Evolutionary conservation across 2,113 vertebrate species (phyloP).

Genomic region (Cryptoleucopteryx plumbea): DNA sequence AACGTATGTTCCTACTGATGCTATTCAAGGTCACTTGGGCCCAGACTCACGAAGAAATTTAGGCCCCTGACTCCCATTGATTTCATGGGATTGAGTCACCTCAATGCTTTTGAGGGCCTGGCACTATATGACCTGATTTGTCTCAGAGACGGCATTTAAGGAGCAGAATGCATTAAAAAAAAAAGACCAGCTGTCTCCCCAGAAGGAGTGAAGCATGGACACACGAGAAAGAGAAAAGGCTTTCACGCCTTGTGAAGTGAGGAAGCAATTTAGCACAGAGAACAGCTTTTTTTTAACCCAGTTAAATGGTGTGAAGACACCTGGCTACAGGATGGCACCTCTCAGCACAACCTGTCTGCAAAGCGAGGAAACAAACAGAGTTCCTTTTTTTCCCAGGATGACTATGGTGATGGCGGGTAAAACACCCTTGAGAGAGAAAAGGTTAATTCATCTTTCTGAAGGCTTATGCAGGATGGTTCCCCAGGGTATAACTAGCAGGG

Average conservation of each 20-base stretch:
- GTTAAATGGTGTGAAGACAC: constrained; percentile 71
- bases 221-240: constrained; percentile 12
- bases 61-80: background rate
- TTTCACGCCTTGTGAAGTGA: constrained; percentile 52
- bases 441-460: background rate
- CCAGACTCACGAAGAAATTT: background rate
- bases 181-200: constrained; percentile 40
- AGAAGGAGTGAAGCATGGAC: constrained; percentile 41
- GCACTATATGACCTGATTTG: constrained; percentile 1
- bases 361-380: background rate
- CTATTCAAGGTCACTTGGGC: background rate
- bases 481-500: background rate
- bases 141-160: background rate
- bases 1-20: background rate
- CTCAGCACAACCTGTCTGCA: constrained; percentile 39
- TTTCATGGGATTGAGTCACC: background rate
- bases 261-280: constrained; percentile 62
- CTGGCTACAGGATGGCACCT: constrained; percentile 64
- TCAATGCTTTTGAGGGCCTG: background rate
- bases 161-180: constrained; percentile 2
- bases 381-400: background rate
- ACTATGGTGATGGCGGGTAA: background rate
- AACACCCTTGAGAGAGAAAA: background rate
- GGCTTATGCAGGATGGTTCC: background rate
- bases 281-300: constrained; percentile 59